phyloP scores from a whole-genome alignment of 1,140 invertebrate genomes.

The Eriosoma lanigerum region DNA sequence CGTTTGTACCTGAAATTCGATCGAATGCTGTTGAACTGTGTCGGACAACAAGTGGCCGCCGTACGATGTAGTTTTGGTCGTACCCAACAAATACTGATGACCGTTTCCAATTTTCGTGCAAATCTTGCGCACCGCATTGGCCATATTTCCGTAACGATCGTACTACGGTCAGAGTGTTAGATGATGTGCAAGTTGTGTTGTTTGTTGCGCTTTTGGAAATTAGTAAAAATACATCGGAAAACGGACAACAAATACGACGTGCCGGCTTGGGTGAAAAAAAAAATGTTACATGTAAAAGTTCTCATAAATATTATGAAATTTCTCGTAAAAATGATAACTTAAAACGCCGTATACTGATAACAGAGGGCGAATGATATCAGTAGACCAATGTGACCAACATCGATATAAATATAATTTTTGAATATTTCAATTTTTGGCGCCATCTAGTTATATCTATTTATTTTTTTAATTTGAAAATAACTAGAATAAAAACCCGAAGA shows the following conservation, averaged over 20 bases:
- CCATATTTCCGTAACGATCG: slow-evolving; percentile 8
- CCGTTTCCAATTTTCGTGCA: slow-evolving; percentile 46
- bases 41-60: neutral
- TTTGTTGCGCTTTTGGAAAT: neutral
- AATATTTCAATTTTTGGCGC: too few species aligned
- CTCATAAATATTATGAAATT: too few species aligned
- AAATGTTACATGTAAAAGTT: neutral
- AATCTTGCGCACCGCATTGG: slow-evolving; percentile 41
- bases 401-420: too few species aligned
- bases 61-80: neutral
- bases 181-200: neutral
- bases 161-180: too few species aligned
- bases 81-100: slow-evolving; percentile 32
- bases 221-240: neutral
- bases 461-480: too few species aligned
- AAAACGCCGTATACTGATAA: too few species aligned
- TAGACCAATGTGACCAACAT: too few species aligned
- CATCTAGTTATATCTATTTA: too few species aligned
- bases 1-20: neutral
- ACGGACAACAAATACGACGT: neutral
- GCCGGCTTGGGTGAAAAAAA: neutral
- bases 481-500: too few species aligned
- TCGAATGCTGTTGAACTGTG: neutral
- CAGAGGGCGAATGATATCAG: too few species aligned
- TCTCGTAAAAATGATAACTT: too few species aligned